Evolutionary conservation across 2,888 invertebrate species (phyloP), one percentile per base, ranked within the genome.

Genomic region (Boloria euphrosyne): DNA sequence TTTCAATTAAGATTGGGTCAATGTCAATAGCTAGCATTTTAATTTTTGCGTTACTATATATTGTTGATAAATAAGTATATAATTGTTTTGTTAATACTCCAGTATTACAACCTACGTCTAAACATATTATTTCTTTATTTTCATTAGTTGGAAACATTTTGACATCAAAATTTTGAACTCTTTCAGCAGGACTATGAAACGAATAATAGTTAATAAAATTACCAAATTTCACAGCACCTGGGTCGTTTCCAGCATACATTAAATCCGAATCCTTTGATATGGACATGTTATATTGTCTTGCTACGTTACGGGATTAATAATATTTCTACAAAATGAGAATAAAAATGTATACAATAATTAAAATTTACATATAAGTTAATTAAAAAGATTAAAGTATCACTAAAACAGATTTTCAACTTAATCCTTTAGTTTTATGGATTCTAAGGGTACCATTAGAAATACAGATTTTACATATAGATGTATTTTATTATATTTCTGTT

Each of bases 141-240:
- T 75, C 63, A 62, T 69, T 46, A 27, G 49, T 52, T 47, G 85
- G 82, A 71, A 92, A 90, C 90, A 92, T 92, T 49, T 75, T 64
- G 60, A 77, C 67, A 67, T 84, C 73, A 71, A 97, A 87, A 74
- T 95, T 90, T 59, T 93, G 87, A 54, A 95, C 90, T 78, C 97
- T 93, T 73, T 95, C 94, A 66, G 93, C 90, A 27, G 95, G 94
- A 62, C 95, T 93, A 86, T 97, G 95, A 79, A 97, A 97, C 73
- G 95, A 91, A 81, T 97, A 97, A 81, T 97, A 97, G 86, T 97
- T 97, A 67, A 96, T 96, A 77, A 97, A 97, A 87, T 97, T 97
- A 62, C 97, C 97, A 90, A 93, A 94, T 80, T 94, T 94, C 0
- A 95, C 95, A 46, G 96, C 96, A 22, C 97, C 97, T 16, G 97